Conservation (phyloP, 2,888 invertebrate genomes). For the Entomobrya multifasciata region DNA sequence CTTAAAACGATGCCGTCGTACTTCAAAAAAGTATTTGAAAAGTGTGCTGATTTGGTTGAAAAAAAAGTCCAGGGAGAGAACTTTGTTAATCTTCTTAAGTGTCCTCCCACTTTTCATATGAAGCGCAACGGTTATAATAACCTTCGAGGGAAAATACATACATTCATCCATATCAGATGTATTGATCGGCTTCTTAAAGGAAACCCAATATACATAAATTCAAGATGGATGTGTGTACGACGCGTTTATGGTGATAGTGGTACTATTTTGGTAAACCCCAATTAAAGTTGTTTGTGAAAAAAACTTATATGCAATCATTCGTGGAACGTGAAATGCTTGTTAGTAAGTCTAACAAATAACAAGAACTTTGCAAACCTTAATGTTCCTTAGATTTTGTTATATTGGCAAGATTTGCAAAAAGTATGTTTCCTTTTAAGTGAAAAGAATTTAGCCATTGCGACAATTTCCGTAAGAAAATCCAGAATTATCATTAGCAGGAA, state of each 20-base stretch:
- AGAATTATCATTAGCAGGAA: neutral
- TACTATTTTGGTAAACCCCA: conserved; percentile 17
- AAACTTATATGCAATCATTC: too few relatives aligned
- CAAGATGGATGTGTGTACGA: too few relatives aligned
- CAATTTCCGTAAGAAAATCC: neutral
- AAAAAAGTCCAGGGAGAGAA: neutral
- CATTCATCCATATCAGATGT: too few relatives aligned
- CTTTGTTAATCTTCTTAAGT: conserved; percentile 43
- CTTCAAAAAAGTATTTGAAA: neutral
- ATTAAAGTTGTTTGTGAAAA: conserved; percentile 20
- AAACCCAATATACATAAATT: too few relatives aligned
- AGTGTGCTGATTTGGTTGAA: neutral
- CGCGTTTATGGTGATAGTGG: neutral
- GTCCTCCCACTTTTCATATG: conserved; percentile 14
- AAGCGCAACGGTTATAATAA: conserved; percentile 10
- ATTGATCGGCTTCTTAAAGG: neutral
- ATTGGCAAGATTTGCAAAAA: too few relatives aligned
- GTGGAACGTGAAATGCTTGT: too few relatives aligned
- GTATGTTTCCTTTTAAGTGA: too few relatives aligned
- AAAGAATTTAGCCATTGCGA: neutral
- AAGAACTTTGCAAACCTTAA: too few relatives aligned
- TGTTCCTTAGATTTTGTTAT: too few relatives aligned
- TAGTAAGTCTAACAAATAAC: too few relatives aligned
- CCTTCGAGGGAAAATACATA: neutral
- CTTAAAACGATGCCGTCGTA: neutral